A percentile compares a stretch with the other conserved stretches of the same genome.
Evolutionary conservation across 2,888 invertebrate genomes (phyloP).

Genomic region (Pachydiplax longipennis): DNA sequence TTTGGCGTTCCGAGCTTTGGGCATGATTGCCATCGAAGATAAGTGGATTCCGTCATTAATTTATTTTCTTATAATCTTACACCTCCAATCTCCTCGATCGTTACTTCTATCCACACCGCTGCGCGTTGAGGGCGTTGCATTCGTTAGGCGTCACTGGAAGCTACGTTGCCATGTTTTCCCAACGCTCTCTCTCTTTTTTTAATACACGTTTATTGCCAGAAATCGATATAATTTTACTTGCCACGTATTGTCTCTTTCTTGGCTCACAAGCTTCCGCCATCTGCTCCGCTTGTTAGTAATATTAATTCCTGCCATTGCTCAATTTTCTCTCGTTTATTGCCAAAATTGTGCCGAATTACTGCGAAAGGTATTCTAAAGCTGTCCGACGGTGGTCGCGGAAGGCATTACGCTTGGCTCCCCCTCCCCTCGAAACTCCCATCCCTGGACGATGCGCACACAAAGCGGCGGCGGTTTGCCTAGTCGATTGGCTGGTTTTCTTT

Average conservation of each 20-base stretch:
- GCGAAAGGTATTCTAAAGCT: slow-evolving; percentile 46
- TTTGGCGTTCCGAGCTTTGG: too few species aligned
- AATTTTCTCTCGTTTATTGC: slow-evolving; percentile 49
- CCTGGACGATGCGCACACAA: slow-evolving; percentile 49
- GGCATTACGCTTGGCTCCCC: slow-evolving; percentile 50
- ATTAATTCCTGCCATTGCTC: neutral
- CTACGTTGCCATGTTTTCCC: slow-evolving; percentile 46
- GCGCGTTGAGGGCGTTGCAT: slow-evolving; percentile 46
- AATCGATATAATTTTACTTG: slow-evolving; percentile 53
- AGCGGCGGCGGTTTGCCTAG: slow-evolving; percentile 53
- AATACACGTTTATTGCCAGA: slow-evolving; percentile 60
- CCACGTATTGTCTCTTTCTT: neutral
- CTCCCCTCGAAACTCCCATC: slow-evolving; percentile 51
- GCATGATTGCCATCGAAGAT: too few species aligned
- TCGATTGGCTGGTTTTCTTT: slow-evolving; percentile 47
- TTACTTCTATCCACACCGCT: slow-evolving; percentile 44
- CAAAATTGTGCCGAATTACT: slow-evolving; percentile 44
- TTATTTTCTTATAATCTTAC: too few species aligned
- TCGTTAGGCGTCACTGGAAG: slow-evolving; percentile 44
- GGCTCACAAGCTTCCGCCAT: slow-evolving; percentile 46
- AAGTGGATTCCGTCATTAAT: too few species aligned
- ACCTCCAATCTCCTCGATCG: slow-evolving; percentile 9
- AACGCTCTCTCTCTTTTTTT: slow-evolving; percentile 49
- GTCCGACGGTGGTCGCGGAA: slow-evolving; percentile 48
- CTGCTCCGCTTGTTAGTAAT: neutral